phyloP scores from a whole-genome alignment of 37 sponge, comb jelly and placozoan genomes.

The Halichondria panicea region DNA sequence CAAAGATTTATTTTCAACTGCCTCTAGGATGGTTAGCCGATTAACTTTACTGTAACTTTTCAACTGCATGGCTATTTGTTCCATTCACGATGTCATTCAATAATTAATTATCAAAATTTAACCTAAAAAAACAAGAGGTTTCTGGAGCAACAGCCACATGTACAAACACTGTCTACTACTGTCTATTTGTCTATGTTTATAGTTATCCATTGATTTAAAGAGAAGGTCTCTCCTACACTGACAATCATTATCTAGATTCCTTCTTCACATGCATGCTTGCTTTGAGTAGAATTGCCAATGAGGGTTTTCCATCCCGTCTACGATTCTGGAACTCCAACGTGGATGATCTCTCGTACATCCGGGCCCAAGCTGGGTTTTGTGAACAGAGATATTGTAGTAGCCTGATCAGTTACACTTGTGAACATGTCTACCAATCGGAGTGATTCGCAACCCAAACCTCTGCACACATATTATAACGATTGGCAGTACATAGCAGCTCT shows the following conservation, averaged over 20 bases:
- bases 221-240: conserved; percentile 11
- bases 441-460: neutral
- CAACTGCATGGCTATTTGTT: conserved; percentile 9
- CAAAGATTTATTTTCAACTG: no score
- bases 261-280: neutral
- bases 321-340: conserved; percentile 29
- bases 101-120: no score
- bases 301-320: conserved; percentile 19
- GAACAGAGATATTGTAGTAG: conserved; percentile 15
- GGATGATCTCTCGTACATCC: conserved; percentile 24
- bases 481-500: conserved; percentile 26
- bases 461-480: neutral
- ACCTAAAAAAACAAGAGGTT: neutral
- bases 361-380: conserved; percentile 6
- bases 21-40: no score
- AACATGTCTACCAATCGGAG: conserved; percentile 60
- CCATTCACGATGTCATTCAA: no score
- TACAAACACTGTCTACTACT: conserved; percentile 5
- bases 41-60: no score
- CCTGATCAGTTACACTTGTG: conserved; percentile 37
- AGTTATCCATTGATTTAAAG: neutral
- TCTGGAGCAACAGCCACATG: neutral
- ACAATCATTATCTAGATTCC: neutral
- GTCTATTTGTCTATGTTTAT: neutral
- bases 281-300: conserved; percentile 1